Evolutionary conservation across 1,140 invertebrate genomes (phyloP).

Genomic region (Euura saliciscinereae): DNA sequence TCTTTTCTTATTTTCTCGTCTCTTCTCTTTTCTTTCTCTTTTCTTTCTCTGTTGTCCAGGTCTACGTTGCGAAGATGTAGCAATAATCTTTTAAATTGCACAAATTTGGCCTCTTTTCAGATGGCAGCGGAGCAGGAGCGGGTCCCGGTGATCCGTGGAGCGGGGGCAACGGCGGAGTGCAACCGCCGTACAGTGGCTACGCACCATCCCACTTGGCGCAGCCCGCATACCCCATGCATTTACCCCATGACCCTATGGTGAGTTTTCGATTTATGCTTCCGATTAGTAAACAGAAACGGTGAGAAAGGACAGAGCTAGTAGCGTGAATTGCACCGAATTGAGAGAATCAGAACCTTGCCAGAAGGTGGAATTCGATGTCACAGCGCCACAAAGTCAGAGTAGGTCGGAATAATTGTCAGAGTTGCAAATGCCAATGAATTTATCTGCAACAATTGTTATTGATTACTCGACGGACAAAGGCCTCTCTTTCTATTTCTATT

Average conservation of each 20-base stretch:
- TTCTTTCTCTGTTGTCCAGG: too few relatives aligned
- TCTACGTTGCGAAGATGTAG: too few relatives aligned
- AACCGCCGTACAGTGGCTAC: conserved; percentile 58
- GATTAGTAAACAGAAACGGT: too few relatives aligned
- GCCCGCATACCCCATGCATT: conserved; percentile 62
- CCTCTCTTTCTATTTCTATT: background rate
- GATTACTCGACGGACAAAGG: background rate
- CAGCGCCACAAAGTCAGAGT: too few relatives aligned
- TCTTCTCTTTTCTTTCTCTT: too few relatives aligned
- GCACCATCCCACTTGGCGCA: conserved; percentile 57
- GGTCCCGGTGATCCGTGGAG: conserved; percentile 57
- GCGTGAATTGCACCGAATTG: too few relatives aligned
- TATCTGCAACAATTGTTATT: background rate
- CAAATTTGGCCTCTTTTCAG: conserved; percentile 37
- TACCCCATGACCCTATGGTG: conserved; percentile 69
- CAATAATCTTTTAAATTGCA: too few relatives aligned
- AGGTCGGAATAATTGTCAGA: background rate
- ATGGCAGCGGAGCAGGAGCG: conserved; percentile 58
- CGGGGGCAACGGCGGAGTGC: conserved; percentile 52
- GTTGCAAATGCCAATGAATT: background rate
- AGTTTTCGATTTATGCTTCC: conserved; percentile 25
- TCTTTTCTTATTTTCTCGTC: too few relatives aligned
- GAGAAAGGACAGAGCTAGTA: too few relatives aligned
- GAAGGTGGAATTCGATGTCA: too few relatives aligned
- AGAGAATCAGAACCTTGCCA: too few relatives aligned